These are phyloP conservation scores for Teleopsis dalmanni DNA, from an alignment of 1,140 invertebrate genomes.

Conservation along the genomic window DNA sequence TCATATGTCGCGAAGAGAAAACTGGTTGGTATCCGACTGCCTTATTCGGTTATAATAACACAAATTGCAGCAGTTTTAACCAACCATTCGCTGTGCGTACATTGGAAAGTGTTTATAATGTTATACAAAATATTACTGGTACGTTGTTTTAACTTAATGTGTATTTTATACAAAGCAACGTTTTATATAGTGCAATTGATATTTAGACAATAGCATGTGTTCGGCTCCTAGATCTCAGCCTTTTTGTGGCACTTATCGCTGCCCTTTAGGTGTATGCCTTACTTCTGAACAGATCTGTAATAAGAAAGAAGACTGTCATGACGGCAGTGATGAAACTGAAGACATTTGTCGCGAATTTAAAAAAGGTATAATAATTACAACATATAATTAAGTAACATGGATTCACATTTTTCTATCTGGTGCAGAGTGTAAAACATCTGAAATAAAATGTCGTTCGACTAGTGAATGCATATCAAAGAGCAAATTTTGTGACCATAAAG, in stretches of 20 bases:
- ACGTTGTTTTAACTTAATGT: conserved; percentile 4
- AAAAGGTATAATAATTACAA: conserved; percentile 21
- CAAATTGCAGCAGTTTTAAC: conserved; percentile 34
- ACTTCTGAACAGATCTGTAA: conserved; percentile 58
- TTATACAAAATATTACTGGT: conserved; percentile 31
- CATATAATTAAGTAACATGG: not conserved
- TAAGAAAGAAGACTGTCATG: conserved; percentile 61
- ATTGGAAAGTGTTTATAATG: conserved; percentile 24
- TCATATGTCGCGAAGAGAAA: conserved; percentile 28
- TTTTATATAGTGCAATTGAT: no score
- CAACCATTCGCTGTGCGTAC: conserved; percentile 24
- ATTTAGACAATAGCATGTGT: conserved; percentile 24
- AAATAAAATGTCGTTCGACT: conserved; percentile 57
- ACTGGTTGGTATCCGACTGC: conserved; percentile 36
- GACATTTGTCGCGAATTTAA: conserved; percentile 45
- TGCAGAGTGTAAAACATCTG: conserved; percentile 33
- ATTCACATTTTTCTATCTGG: conserved; percentile 1
- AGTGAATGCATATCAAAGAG: conserved; percentile 60
- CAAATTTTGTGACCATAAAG: conserved; percentile 56
- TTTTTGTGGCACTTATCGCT: conserved; percentile 50
- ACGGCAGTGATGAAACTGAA: conserved; percentile 55
- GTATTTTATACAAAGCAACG: not conserved
- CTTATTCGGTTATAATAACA: conserved; percentile 33
- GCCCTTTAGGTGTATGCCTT: conserved; percentile 63
- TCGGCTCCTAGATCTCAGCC: conserved; percentile 16